Conservation (phyloP, 2,797 vertebrate genomes). For the Microctenopoma stevenorrisi region DNA sequence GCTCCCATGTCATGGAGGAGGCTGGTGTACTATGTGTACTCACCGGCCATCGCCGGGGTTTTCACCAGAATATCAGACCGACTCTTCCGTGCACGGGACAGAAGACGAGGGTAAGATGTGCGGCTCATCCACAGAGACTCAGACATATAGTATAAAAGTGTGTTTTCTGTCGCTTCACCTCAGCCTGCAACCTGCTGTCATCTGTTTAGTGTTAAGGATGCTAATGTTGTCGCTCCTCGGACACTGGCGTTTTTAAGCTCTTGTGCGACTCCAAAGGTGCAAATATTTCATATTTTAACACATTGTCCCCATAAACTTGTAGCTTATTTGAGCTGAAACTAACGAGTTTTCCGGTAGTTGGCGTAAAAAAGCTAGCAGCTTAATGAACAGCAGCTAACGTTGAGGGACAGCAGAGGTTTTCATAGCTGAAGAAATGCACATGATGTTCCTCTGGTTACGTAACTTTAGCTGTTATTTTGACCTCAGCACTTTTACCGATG, state of each 20-base stretch:
- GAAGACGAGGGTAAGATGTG: slow-evolving; percentile 80
- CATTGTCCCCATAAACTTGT: too few relatives aligned
- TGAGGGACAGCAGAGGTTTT: not conserved
- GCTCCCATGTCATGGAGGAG: slow-evolving; percentile 85
- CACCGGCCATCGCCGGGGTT: slow-evolving; percentile 80
- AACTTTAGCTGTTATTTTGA: not conserved
- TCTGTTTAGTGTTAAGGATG: not conserved
- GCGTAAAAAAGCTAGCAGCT: not conserved
- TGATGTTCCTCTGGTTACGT: not conserved
- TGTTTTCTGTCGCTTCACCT: not conserved
- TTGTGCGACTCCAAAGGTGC: not conserved
- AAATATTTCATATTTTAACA: not conserved
- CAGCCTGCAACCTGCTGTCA: not conserved
- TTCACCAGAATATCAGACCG: slow-evolving; percentile 81
- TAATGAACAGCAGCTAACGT: not conserved
- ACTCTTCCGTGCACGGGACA: slow-evolving; percentile 78
- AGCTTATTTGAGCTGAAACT: too few relatives aligned
- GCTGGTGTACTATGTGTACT: slow-evolving; percentile 76
- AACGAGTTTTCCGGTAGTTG: not conserved
- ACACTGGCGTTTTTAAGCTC: not conserved
- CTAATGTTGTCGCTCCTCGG: slow-evolving; percentile 31
- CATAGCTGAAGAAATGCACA: not conserved
- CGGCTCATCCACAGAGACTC: not conserved
- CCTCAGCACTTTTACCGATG: not conserved
- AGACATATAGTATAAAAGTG: not conserved